These are phyloP conservation scores for Cochlearius cochlearius DNA, from an alignment of 2,113 vertebrate genomes.

Conservation along the genomic window DNA sequence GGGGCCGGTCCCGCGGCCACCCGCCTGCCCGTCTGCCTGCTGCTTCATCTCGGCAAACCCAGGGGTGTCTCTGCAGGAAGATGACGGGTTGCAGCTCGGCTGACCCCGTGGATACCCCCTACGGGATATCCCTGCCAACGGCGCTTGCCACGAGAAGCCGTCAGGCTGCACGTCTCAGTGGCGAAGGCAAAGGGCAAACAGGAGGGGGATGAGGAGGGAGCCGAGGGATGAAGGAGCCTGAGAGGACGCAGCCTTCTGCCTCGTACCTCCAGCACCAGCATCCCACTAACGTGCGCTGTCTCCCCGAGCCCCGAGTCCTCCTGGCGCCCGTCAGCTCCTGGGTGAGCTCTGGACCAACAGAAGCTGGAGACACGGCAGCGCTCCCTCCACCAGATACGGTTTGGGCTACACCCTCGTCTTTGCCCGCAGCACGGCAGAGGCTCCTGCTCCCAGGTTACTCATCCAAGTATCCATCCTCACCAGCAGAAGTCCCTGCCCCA, in stretches of 20 bases:
- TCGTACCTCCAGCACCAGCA: not conserved
- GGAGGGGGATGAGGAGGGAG: not conserved
- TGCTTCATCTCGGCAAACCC: not conserved
- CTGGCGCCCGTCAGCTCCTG: not conserved
- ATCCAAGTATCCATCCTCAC: not conserved
- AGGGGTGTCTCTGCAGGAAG: not conserved
- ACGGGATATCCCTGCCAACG: fast-evolving
- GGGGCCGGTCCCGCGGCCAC: fast-evolving
- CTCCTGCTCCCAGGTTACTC: not conserved
- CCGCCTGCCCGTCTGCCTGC: not conserved
- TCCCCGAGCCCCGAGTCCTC: fast-evolving
- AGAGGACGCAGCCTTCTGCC: not conserved
- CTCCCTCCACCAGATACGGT: fast-evolving
- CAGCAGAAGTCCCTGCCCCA: fast-evolving
- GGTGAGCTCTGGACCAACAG: not conserved
- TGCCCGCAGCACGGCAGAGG: not conserved
- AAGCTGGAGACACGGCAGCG: fast-evolving
- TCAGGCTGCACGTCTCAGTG: not conserved
- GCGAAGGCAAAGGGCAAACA: not conserved
- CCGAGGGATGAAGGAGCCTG: not conserved
- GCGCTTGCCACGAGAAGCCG: fast-evolving
- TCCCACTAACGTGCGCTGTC: fast-evolving
- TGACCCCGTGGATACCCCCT: not conserved
- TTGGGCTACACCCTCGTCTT: not conserved
- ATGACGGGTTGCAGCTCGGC: not conserved